These are phyloP conservation scores for Cyclopterus lumpus DNA, from an alignment of 2,797 vertebrate genomes.

Conservation along the genomic window DNA sequence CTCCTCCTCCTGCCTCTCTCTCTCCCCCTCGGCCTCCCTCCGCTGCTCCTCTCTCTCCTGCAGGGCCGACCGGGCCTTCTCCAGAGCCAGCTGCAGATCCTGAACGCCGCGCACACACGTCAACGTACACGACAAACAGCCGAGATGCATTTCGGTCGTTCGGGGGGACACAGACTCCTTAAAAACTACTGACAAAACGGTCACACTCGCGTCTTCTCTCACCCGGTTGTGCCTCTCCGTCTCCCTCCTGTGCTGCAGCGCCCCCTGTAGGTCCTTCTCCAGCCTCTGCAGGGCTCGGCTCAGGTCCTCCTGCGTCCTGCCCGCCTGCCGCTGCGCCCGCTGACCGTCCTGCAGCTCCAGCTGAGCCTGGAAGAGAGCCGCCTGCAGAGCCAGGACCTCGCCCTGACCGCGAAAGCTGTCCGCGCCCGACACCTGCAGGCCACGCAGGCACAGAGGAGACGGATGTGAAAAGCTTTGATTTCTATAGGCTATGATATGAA, in stretches of 20 bases:
- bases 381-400: slow-evolving; percentile 88
- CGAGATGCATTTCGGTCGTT: not conserved
- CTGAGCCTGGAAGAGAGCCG: slow-evolving; percentile 88
- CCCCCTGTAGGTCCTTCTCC: slow-evolving; percentile 82
- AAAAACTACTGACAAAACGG: not conserved
- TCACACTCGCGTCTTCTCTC: not conserved
- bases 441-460: not conserved
- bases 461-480: not conserved
- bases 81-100: slow-evolving; percentile 88
- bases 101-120: slow-evolving; percentile 53
- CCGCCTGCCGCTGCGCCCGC: slow-evolving; percentile 80
- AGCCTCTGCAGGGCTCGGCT: slow-evolving; percentile 80
- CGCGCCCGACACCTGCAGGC: slow-evolving; percentile 75
- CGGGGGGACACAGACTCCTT: not conserved
- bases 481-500: not conserved
- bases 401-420: slow-evolving; percentile 76
- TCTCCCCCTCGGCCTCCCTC: slow-evolving; percentile 78
- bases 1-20: slow-evolving; percentile 76
- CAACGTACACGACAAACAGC: not conserved
- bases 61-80: slow-evolving; percentile 82
- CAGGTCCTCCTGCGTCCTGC: slow-evolving; percentile 83
- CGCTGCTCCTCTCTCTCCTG: slow-evolving; percentile 85
- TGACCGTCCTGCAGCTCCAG: slow-evolving; percentile 89
- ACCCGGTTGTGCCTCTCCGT: slow-evolving; percentile 90
- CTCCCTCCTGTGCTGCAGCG: slow-evolving; percentile 86